phyloP scores from a whole-genome alignment of 2,113 vertebrate genomes.

The cat (Felis catus) region F.catus_Fca126_mat1.0 CM031412.1:29530001-29530500 shows the following conservation, averaged over 20 bases:
- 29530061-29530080: background rate
- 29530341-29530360: too few species aligned
- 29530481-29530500: conserved; percentile 25
- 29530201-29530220: too few species aligned
- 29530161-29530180: too few species aligned
- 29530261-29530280: too few species aligned
- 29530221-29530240: too few species aligned
- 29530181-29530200: too few species aligned
- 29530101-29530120: background rate
- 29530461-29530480: background rate
- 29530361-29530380: background rate
- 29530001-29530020: background rate
- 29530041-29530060: background rate
- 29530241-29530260: too few species aligned
- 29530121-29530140: background rate
- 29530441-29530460: conserved; percentile 11
- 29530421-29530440: background rate
- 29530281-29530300: too few species aligned
- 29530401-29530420: background rate
- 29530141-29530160: too few species aligned
- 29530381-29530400: background rate
- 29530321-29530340: too few species aligned
- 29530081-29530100: background rate
- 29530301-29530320: too few species aligned
- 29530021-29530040: background rate